Base-by-base conservation (phyloP, 2,113 vertebrate species). In the Acrocephalus arundinaceus region DNA sequence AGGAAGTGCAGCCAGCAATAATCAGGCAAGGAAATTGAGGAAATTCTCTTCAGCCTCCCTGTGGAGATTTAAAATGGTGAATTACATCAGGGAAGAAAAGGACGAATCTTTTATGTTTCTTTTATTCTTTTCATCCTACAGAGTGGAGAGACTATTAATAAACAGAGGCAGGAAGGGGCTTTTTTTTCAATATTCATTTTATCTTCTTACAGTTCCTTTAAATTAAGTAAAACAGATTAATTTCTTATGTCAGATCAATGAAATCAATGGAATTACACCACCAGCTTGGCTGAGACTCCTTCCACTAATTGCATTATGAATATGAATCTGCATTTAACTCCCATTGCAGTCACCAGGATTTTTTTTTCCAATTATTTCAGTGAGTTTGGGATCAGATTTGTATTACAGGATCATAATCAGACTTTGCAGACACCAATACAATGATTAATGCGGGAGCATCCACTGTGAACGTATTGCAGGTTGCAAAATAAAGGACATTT, bases 191-290 rank as follows among this genome's bases (percentile, higher is more conserved):
- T 78, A 77, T 74, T 83, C 61, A 87, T 94, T 93, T 96, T 84
- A 52, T 88, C 90, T 95, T 86, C 87, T 84, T 95, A 84, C 73
- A 94, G 73, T 49, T 88, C 79, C 68, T 97, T 96, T 95, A 94
- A 92, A 90, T 94, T 93, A 96, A 93, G 68, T 95, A 95, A 90
- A 91, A 88, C 73, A 90, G 87, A 95, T 94, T 93, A 93, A 96
- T 96, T 95, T 78, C 83, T 86, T 88, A 43, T 96, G 87, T 88
- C 90, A 88, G 88, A 37, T 79, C 92, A 96, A 71, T 90, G 90
- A 90, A 97, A 94, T 90, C 85, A 89, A 88, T 90, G n/a, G 86
- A 93, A 91, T 93, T 96, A 93, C 43, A 94, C 33, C 35, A 90
- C 51, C 49, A 30, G 5, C 55, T 91, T 97, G 85, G 83, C 85